Base-by-base conservation (phyloP, 2,888 invertebrate species). In the Bellardia pandia region DNA sequence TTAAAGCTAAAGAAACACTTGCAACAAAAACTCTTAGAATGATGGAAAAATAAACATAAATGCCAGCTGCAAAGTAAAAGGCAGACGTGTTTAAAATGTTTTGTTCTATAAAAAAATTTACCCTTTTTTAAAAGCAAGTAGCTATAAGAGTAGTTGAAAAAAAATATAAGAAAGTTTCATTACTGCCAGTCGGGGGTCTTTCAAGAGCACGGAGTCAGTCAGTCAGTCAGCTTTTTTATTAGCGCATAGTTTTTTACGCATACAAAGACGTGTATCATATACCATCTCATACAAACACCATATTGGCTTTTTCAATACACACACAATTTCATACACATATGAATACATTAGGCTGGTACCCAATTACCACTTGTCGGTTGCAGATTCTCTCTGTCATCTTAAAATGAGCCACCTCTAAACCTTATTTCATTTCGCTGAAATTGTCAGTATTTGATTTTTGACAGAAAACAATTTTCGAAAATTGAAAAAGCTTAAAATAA, bases 241-340 rank as follows among this genome's bases (percentile, higher is more conserved):
- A 72, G 53, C 71, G 72, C 71, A 72, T 80, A 62, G 53, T 71
- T 62, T 62, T 42, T 30, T 58, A 58, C 45, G 13, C 5, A 42
- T 60, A 74, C 58, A 60, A n/a, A 74, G 2, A 42, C 9, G 9
- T 60, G 30, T 74, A 7, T 23, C 23, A 23, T 33, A 13, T 8
- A 60, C 16, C 3, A 51, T 7, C 3, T 23, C 23, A 23, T 56
- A 56, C 23, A 56, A 7, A 56, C 2, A 5, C n/a, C 3, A 14
- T 8, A 16, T 16, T 5, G 1, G 16, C 53, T 3, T 2, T 51
- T 4, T 42, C 4, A 42, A 42, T 5, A 51, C 51, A 51, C 14
- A n/a, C 51, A 6, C 4, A 51, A 14, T n/a, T 2, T 51, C n/a
- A 14, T 4, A 14, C 3, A 51, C 1, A n/a, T n/a, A n/a, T n/a